These are phyloP conservation scores for Scaptomyza cyrtandrae DNA, from an alignment of 2,888 invertebrate genomes.

Conservation along the genomic window DNA sequence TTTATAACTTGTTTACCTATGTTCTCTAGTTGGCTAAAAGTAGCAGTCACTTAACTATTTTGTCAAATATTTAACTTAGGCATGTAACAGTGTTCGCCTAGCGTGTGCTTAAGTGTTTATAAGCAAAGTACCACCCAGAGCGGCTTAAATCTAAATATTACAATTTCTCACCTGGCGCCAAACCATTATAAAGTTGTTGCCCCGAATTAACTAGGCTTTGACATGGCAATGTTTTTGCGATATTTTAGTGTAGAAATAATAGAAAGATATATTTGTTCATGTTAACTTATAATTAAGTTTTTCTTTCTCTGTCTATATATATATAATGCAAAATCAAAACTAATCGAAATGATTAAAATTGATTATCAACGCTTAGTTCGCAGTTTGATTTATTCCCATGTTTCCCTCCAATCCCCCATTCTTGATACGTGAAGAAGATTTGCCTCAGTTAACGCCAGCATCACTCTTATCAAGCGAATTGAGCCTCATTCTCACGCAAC, in stretches of 20 bases:
- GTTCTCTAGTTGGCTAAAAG: background rate
- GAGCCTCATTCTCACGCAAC: slow-evolving; percentile 79
- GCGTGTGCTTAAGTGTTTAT: background rate
- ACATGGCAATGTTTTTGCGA: background rate
- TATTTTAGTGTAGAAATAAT: background rate
- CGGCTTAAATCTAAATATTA: background rate
- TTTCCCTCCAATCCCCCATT: background rate
- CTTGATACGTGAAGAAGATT: slow-evolving; percentile 1
- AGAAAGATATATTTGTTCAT: too few species aligned
- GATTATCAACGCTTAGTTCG: slow-evolving; percentile 15
- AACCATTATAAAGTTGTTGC: background rate
- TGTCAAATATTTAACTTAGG: background rate
- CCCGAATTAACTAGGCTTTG: background rate
- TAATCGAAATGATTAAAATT: slow-evolving; percentile 27
- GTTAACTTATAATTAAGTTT: too few species aligned
- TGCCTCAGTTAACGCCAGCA: slow-evolving; percentile 43
- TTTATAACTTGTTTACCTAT: background rate
- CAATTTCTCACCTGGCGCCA: background rate
- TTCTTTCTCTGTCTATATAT: too few species aligned
- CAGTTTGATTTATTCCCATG: background rate
- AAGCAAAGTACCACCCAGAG: background rate
- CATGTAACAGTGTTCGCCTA: background rate
- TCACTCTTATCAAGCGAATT: slow-evolving; percentile 71
- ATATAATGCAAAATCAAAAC: background rate
- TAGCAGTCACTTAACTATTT: background rate